These are phyloP conservation scores for Ariopsis seemanni DNA, from an alignment of 2,113 vertebrate species.

Conservation along the genomic window DNA sequence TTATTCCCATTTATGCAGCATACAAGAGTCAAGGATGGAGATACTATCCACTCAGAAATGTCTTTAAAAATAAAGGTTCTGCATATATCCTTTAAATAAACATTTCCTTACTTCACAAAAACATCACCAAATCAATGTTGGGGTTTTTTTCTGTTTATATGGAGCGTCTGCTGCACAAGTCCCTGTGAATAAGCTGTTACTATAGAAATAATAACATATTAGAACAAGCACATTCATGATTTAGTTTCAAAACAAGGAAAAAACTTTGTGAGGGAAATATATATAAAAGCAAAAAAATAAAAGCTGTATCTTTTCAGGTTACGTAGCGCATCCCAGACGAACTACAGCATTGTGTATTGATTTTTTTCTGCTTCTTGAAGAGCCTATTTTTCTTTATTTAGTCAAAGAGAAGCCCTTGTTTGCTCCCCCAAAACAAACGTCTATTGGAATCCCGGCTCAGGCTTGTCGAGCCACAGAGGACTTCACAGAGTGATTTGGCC, in stretches of 20 bases:
- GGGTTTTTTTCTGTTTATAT: not conserved
- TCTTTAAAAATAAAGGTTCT: too few species aligned
- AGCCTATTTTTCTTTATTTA: slow-evolving; percentile 62
- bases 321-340: slow-evolving; percentile 23
- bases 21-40: too few species aligned
- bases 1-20: too few species aligned
- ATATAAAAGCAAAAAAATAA: not conserved
- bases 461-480: slow-evolving; percentile 74
- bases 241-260: not conserved
- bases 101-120: not conserved
- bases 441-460: slow-evolving; percentile 63
- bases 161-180: not conserved
- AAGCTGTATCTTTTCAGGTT: slow-evolving; percentile 20
- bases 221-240: not conserved
- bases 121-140: not conserved
- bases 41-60: too few species aligned
- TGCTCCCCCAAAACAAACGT: slow-evolving; percentile 60
- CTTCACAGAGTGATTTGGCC: slow-evolving; percentile 74
- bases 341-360: slow-evolving; percentile 37
- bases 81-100: not conserved
- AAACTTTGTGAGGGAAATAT: not conserved
- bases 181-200: not conserved
- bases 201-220: not conserved
- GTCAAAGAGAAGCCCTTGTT: slow-evolving; percentile 69
- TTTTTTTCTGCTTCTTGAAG: slow-evolving; percentile 40